Evolutionary conservation across 1,140 invertebrate species (phyloP), one percentile per base, ranked within the genome.

Genomic region (Marisa cornuarietis): DNA sequence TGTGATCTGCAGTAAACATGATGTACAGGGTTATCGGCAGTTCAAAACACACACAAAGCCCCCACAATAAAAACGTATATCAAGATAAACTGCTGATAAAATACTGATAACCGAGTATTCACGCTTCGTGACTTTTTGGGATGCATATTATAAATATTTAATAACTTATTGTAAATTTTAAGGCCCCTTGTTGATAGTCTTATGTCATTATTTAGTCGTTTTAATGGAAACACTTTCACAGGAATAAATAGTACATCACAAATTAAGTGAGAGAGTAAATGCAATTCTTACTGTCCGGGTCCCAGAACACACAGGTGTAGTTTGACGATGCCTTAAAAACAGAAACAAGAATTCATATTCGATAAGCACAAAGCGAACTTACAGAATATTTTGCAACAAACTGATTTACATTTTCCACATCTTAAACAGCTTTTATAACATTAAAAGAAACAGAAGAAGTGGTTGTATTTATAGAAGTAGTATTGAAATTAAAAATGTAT

Each of bases 271-370:
- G 73, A 73, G 22, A 24, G 49, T n/a, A 49, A 24, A 49, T n/a
- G 76, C 22, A 26, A 76, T 58, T 86, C 85, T 87, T 88, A 92
- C 92, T 87, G 63, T 84, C 66, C 42, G 85, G 83, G 78, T 92
- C 87, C 92, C 92, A 93, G 80, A 89, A 93, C 11, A 91, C 92
- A 85, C 92, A 93, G 0, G 85, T 86, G 61, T 88, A 88, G 83
- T 86, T 86, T 51, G 52, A 79, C 58, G 72, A 79, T 1, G 76
- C 65, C 82, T 82, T 87, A 71, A 79, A 82, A 49, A 58, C 74
- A 49, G 72, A 83, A 63, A 52, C n/a, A 51, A 58, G 42, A 24
- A 52, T 22, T 61, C 6, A 14, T 58, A 71, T 18, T 8, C 52
- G 16, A 31, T 24, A 16, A 54, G 0, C 49, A 62, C 66, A 71